Percentiles rank a stretch among this genome's conserved stretches.
These are phyloP conservation scores for Schrankia costaestrigalis DNA, from an alignment of 2,888 invertebrate genomes.

Conservation along the genomic window DNA sequence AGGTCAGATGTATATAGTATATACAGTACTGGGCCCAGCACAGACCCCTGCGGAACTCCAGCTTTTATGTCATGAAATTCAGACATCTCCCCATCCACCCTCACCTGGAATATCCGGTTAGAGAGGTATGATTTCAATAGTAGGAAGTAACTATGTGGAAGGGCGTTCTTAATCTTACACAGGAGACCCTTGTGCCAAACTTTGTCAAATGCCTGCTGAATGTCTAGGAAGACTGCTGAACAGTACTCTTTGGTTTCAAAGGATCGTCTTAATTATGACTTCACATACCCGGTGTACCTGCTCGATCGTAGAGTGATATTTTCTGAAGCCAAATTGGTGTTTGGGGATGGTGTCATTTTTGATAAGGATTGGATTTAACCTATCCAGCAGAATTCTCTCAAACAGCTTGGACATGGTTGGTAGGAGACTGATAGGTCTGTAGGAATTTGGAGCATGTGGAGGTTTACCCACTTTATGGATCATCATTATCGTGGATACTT, in stretches of 20 bases:
- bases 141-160: background rate
- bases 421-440: too few species aligned
- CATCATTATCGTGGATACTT: conserved; percentile 1
- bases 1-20: too few species aligned
- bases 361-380: too few species aligned
- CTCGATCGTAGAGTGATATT: background rate
- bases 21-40: too few species aligned
- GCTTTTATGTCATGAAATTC: conserved; percentile 1
- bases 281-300: background rate
- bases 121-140: background rate
- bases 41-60: too few species aligned
- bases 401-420: too few species aligned
- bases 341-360: too few species aligned
- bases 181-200: background rate
- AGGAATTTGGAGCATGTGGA: too few species aligned
- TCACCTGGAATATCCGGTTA: background rate
- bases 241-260: background rate
- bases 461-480: too few species aligned
- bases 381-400: too few species aligned
- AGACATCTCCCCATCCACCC: background rate
- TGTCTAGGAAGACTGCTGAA: too few species aligned
- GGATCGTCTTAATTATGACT: background rate
- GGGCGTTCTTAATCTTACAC: background rate
- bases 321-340: background rate
- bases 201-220: too few species aligned